Conservation (phyloP, 2,888 invertebrate species). For the Hyposoter didymator region DNA sequence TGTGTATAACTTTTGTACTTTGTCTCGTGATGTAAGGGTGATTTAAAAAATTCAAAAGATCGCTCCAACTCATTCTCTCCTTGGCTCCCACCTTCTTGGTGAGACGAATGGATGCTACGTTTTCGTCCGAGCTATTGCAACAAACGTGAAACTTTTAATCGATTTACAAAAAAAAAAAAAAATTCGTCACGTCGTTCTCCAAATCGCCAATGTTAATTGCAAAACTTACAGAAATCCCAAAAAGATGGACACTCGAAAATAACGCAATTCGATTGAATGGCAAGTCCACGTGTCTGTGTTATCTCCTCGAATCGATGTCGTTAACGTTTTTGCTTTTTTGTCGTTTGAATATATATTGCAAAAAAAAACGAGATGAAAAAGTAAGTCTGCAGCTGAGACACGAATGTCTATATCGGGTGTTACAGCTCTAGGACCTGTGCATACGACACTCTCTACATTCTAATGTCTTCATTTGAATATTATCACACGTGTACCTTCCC, state of each 20-base stretch:
- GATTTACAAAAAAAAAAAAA: not conserved
- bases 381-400: constrained; percentile 31
- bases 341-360: constrained; percentile 7
- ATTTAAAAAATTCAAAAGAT: constrained; percentile 74
- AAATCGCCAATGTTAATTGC: too few relatives aligned
- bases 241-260: too few relatives aligned
- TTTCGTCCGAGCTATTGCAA: not conserved
- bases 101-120: not conserved
- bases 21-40: constrained; percentile 57
- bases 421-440: constrained; percentile 11
- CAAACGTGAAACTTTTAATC: constrained; percentile 8
- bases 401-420: constrained; percentile 44
- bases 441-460: constrained; percentile 56
- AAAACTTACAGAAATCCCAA: too few relatives aligned
- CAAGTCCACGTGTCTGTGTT: constrained; percentile 2
- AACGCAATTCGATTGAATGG: constrained; percentile 7
- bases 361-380: constrained; percentile 15
- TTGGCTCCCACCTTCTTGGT: constrained; percentile 9
- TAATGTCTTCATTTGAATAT: constrained; percentile 69
- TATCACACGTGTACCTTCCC: constrained; percentile 29
- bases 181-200: not conserved
- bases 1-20: constrained; percentile 63
- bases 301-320: constrained; percentile 19
- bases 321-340: constrained; percentile 9
- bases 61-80: constrained; percentile 57